Base-by-base conservation (phyloP, 2,113 vertebrate genomes). In the Cercopithecus mona region DNA sequence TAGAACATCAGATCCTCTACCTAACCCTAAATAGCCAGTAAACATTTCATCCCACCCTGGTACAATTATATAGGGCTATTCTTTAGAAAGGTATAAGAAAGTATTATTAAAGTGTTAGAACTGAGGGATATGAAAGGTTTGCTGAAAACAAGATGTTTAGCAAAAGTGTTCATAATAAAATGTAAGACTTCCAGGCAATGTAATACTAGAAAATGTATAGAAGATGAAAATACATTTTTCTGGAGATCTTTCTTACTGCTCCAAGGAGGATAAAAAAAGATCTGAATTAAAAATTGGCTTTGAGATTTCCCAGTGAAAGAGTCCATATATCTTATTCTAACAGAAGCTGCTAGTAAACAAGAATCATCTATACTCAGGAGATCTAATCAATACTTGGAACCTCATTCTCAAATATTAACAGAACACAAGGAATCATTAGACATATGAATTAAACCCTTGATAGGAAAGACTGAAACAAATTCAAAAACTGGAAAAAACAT, bases 21-120 rank as follows among this genome's bases (percentile, higher is more conserved):
- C 1, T 32, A 45, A 32, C 0, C 1, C 55, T 38, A 35, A 7
- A 43, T 1, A 35, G 16, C 16, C 66, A 27, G 30, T 40, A 13
- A 64, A 25, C 9, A 35, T n/a, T 78, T 50, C 32, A 38, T 52
- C 11, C 27, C 25, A 45, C 8, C 8, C 8, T 18, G 8, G 30
- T 16, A 75, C 18, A 30, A 23, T 8, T 66, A 48, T 17, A 2
- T 6, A 64, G 0, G n/a, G 0, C 55, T 40, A 68, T 40, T 64
- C 64, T 25, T 35, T 27, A 18, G 66, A 68, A 68, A 68, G 16
- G 1, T 68, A 4, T 68, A 25, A 23, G 11, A 30, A 8, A 59
- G 38, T 38, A 14, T 8, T 6, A 32, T 0, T 13, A 38, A 25
- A 43, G 16, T 43, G 1, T 3, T 45, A 32, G 8, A 45, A 30